These are phyloP conservation scores for Clavelina lepadiformis DNA, from an alignment of 23 tunicate species.

Conservation along the genomic window DNA sequence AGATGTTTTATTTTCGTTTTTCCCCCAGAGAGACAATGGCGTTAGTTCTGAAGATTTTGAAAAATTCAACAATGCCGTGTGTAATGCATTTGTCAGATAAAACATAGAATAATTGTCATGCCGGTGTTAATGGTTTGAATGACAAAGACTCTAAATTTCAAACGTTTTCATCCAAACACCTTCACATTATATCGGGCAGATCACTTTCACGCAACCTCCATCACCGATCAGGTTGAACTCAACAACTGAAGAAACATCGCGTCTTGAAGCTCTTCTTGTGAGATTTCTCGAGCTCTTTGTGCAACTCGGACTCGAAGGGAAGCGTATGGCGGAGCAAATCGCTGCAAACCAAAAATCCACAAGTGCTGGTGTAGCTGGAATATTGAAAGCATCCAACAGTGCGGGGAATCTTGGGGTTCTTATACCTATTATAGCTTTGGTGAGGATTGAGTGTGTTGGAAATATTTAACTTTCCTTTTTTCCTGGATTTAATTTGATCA, in stretches of 20 bases:
- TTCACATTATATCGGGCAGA: no score
- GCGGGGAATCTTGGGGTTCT: constrained; percentile 87
- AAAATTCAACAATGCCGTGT: no score
- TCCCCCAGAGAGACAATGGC: no score
- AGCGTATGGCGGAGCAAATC: constrained; percentile 31
- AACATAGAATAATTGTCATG: no score
- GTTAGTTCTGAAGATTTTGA: no score
- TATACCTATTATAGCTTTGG: constrained; percentile 90
- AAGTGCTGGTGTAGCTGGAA: constrained; percentile 17
- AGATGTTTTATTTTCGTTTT: no score
- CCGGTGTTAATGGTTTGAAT: no score
- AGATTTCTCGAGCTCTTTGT: constrained; percentile 78
- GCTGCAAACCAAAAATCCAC: constrained; percentile 6
- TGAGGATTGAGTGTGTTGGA: constrained; percentile 11
- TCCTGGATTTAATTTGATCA: background rate
- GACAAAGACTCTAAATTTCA: no score
- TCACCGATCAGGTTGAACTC: constrained; percentile 1
- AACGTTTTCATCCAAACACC: no score
- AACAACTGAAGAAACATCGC: constrained; percentile 14
- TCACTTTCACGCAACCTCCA: no score
- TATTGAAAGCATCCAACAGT: constrained; percentile 54
- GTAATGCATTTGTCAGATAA: no score
- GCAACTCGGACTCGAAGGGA: constrained; percentile 71
- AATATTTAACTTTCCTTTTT: background rate
- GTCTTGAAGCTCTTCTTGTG: constrained; percentile 63